Conservation (phyloP, 2,888 invertebrate species). For the Pyrgus malvae region DNA sequence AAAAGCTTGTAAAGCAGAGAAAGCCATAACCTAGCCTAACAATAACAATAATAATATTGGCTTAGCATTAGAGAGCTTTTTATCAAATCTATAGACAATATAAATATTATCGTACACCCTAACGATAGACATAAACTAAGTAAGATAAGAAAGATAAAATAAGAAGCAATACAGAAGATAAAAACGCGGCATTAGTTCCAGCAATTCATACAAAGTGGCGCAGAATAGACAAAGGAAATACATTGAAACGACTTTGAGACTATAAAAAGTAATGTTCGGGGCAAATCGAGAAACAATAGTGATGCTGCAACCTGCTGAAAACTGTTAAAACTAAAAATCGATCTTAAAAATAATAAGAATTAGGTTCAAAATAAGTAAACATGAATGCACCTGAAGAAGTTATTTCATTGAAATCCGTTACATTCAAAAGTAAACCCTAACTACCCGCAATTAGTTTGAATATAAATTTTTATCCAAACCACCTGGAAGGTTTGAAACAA, state of each 20-base stretch:
- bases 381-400: conserved; percentile 5
- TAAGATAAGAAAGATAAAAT: conserved; percentile 23
- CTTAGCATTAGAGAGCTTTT: background rate
- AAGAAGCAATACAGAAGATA: conserved; percentile 21
- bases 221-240: conserved; percentile 53
- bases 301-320: conserved; percentile 44
- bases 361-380: conserved; percentile 1
- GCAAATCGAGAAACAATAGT: conserved; percentile 66
- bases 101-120: background rate
- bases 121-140: background rate
- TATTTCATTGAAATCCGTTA: conserved; percentile 3
- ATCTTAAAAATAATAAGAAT: conserved; percentile 15
- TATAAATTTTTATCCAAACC: background rate
- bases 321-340: conserved; percentile 15
- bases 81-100: background rate
- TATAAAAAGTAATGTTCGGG: conserved; percentile 66
- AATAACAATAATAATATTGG: background rate
- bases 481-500: background rate
- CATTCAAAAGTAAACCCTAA: conserved; percentile 21
- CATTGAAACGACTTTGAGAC: conserved; percentile 53
- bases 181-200: conserved; percentile 31
- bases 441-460: conserved; percentile 4
- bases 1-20: too few relatives aligned
- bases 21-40: background rate
- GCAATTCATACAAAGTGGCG: conserved; percentile 50